Base-by-base conservation (phyloP, 2,797 vertebrate species). In the Macropodus opercularis region DNA sequence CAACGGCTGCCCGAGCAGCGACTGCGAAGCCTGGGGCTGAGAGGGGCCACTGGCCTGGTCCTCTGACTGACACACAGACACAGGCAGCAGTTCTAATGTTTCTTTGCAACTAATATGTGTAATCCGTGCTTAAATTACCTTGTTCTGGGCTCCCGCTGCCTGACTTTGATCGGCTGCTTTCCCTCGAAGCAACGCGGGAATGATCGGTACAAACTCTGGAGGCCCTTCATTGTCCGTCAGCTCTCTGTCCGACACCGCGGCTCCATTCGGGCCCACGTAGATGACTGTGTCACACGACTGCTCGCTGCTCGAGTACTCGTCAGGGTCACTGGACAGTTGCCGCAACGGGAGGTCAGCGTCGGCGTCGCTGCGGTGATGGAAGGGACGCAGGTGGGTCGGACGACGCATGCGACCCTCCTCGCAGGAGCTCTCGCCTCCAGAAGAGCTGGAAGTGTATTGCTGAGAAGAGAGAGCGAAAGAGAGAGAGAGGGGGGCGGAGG, bases 241-340 rank as follows among this genome's bases (percentile, higher is more conserved):
- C 65, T 99, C 98, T 73, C 94, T 95, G 73, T 99, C 98, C 0
- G 97, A 99, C 61, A 99, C 93, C 0, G 96, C 93, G 0, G 94
- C 94, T 60, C 98, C 98, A 0, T 96, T 96, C 0, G 97, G 96
- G 8, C 97, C 98, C 6, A 99, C 94, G 0, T 99, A 99, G 89
- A 99, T 99, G 67, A 99, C 97, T 0, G 98, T 99, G 88, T 99
- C 98, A 11, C 98, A 99, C 0, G 98, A 99, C 85, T 99, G 98
- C 86, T 99, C 98, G 0, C 98, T 99, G 92, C 97, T 98, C 26
- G 97, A 99, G 18, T 97, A 97, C 81, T 98, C 97, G 61, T 99
- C 98, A 0, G 94, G 96, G 63, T 99, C 98, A 7, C 94, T 97
- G 80, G 96, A 94, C 39, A 98, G 91, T 55, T 93, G 94, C 27